phyloP scores from a whole-genome alignment of 2,888 invertebrate genomes.

The Lasioglossum lativentre region DNA sequence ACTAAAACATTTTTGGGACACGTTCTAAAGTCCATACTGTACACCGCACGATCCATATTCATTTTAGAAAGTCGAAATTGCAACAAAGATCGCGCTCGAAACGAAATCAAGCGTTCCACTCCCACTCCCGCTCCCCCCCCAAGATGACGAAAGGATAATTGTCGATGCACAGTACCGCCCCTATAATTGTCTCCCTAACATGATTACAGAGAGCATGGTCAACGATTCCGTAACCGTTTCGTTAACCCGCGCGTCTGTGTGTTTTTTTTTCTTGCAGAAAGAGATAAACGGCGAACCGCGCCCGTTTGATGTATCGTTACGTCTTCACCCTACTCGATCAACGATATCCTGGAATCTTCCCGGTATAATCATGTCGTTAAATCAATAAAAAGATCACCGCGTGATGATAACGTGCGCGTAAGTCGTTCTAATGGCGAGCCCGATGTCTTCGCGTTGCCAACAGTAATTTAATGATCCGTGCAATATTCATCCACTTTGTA shows the following conservation, averaged over 20 bases:
- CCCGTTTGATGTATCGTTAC: neutral
- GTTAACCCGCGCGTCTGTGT: neutral
- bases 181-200: neutral
- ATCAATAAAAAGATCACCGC: neutral
- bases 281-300: neutral
- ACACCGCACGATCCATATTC: neutral
- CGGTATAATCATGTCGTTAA: neutral
- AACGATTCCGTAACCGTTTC: neutral
- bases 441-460: neutral
- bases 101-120: neutral
- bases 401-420: neutral
- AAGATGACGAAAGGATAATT: neutral
- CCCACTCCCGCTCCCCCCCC: neutral
- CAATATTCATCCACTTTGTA: neutral
- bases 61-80: neutral
- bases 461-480: neutral
- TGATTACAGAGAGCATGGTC: constrained; percentile 1
- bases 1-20: too few relatives aligned
- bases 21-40: too few relatives aligned
- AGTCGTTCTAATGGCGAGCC: neutral
- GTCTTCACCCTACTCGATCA: neutral
- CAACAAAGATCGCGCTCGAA: neutral
- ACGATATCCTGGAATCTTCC: neutral
- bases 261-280: neutral
- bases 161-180: neutral